Base-by-base conservation (phyloP, 2,888 invertebrate species). In the Melolontha melolontha region DNA sequence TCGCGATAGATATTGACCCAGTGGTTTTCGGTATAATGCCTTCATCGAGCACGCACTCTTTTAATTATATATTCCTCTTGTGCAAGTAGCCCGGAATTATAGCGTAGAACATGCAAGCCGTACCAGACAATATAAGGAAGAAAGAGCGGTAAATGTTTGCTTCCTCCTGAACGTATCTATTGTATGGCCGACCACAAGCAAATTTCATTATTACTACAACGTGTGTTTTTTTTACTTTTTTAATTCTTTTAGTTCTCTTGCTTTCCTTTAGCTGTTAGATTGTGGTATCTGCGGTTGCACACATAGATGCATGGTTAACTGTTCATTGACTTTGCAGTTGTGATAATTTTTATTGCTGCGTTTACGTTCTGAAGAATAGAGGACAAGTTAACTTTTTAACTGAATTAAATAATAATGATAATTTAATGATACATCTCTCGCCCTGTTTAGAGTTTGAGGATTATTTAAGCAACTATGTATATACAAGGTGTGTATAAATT, bases 1-100 rank as follows among this genome's bases (percentile, higher is more conserved):
- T 76, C 77, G 73, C 74, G 68, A 75, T 76, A 71, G 73, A 74
- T 73, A 74, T 76, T 73, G 77, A 75, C 75, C 76, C 73, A 72
- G 74, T 74, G 75, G 74, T 75, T 77, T 74, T 74, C 47, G 27
- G 69, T 71, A 72, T 73, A 73, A 73, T 75, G 71, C 75, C 73
- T 75, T 74, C 73, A 73, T 73, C 71, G 72, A 71, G 69, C 77
- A 77, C 77, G 77, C 75, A 77, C 75, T 67, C 64, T 75, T 76
- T 77, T 77, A 76, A 76, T 76, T 75, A 73, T 70, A 72, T 70
- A 72, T 65, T 65, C 66, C 67, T 62, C 63, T 57, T 63, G 52
- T 63, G 71, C 69, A 57, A 59, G 63, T 49, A 57, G 64, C 54
- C 55, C 29, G 63, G 29, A 64, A 52, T 63, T 47, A 51, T 44